Evolutionary conservation across 2,113 vertebrate species (phyloP).

Genomic region (Ctenodactylus gundi): DNA sequence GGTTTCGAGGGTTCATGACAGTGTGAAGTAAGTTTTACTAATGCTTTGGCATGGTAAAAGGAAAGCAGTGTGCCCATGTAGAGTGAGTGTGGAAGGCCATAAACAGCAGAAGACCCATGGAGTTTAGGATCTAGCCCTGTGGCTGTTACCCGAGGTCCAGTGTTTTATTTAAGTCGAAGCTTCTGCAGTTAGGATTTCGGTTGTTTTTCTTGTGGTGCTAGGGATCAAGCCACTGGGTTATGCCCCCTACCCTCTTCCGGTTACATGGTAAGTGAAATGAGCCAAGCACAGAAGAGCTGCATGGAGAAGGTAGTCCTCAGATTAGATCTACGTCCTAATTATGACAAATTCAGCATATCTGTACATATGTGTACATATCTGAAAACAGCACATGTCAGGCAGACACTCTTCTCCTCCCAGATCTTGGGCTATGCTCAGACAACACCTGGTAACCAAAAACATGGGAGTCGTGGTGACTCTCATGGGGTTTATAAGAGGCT

Average conservation of each 20-base stretch:
- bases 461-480: neutral
- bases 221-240: too few species aligned
- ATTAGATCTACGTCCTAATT: neutral
- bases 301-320: rapidly evolving
- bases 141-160: neutral
- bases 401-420: too few species aligned
- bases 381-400: too few species aligned
- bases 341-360: neutral
- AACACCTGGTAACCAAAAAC: neutral
- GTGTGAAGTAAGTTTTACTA: neutral
- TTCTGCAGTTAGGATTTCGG: neutral
- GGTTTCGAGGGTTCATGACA: neutral
- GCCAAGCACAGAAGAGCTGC: neutral
- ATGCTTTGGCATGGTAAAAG: neutral
- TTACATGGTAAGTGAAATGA: neutral
- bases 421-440: too few species aligned
- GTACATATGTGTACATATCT: neutral
- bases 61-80: neutral
- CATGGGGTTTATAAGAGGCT: neutral
- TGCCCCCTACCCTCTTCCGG: too few species aligned
- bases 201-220: neutral
- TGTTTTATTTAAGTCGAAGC: neutral
- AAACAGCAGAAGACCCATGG: neutral
- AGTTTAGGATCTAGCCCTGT: neutral
- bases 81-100: neutral